Conservation (phyloP, 2,888 invertebrate species). For the Tipula lateralis region DNA sequence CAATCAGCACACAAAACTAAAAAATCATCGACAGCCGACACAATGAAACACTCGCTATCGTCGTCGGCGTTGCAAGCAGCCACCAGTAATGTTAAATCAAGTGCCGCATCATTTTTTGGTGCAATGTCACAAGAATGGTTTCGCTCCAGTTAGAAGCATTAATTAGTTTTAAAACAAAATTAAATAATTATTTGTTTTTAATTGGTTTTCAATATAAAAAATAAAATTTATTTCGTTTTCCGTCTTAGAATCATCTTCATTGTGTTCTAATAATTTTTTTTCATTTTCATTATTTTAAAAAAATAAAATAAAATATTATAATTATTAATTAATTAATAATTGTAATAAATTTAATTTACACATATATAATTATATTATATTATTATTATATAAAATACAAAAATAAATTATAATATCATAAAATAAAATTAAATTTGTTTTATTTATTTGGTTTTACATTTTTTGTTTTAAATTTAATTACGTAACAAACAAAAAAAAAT, state of each 20-base stretch:
- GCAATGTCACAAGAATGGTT: constrained; percentile 83
- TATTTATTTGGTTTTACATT: not conserved
- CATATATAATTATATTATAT: not conserved
- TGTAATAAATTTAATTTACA: not conserved
- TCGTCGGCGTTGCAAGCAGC: not conserved
- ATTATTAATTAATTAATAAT: not conserved
- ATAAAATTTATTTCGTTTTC: not conserved
- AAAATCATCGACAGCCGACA: not conserved
- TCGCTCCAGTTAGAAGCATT: constrained; percentile 44
- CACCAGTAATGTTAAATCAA: constrained; percentile 54
- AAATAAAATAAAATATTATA: not conserved
- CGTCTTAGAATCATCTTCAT: not conserved
- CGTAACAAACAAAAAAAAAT: not conserved
- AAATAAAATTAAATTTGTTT: constrained; percentile 24
- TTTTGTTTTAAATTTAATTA: not conserved
- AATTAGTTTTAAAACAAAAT: not conserved
- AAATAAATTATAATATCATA: not conserved
- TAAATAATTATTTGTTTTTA: not conserved
- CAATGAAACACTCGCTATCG: not conserved
- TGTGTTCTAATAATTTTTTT: not conserved
- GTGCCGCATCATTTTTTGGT: constrained; percentile 75
- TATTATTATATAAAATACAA: not conserved
- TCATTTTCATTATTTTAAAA: not conserved
- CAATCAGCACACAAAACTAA: not conserved
- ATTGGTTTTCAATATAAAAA: not conserved